phyloP scores from a whole-genome alignment of 1,140 invertebrate species.

The Tetramorium parvispinum region DNA sequence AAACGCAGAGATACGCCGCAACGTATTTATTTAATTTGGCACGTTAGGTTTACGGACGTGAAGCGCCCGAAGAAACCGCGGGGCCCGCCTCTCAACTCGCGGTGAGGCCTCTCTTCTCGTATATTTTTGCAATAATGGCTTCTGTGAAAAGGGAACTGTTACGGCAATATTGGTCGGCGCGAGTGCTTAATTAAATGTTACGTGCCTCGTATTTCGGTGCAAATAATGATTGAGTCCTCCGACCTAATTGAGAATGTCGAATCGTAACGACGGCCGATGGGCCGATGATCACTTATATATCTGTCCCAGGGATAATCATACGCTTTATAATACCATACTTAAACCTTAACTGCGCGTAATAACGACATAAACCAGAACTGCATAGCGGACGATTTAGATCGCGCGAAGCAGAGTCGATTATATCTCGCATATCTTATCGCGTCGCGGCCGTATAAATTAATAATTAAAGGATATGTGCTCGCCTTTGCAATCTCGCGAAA shows the following conservation, averaged over 20 bases:
- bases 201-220: constrained; percentile 62
- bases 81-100: constrained; percentile 6
- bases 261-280: constrained; percentile 63
- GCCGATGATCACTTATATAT: constrained; percentile 64
- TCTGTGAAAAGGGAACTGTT: constrained; percentile 63
- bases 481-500: neutral
- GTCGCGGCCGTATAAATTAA: constrained; percentile 56
- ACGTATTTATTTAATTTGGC: constrained; percentile 62
- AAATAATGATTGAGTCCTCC: constrained; percentile 68
- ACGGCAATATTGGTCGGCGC: constrained; percentile 53
- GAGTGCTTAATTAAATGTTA: constrained; percentile 67
- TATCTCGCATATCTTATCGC: constrained; percentile 60
- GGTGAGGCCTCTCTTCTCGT: constrained; percentile 32
- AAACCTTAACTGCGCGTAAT: constrained; percentile 68
- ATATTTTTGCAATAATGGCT: constrained; percentile 64
- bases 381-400: constrained; percentile 51
- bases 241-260: constrained; percentile 68
- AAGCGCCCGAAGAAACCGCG: constrained; percentile 29
- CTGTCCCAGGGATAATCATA: constrained; percentile 67
- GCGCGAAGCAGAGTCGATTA: constrained; percentile 15
- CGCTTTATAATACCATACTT: constrained; percentile 63
- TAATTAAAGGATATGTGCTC: constrained; percentile 51
- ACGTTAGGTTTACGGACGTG: constrained; percentile 51
- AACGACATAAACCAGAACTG: constrained; percentile 63
- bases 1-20: constrained; percentile 51